Conservation (phyloP, 1,140 invertebrate species). For the Nomia melanderi region DNA sequence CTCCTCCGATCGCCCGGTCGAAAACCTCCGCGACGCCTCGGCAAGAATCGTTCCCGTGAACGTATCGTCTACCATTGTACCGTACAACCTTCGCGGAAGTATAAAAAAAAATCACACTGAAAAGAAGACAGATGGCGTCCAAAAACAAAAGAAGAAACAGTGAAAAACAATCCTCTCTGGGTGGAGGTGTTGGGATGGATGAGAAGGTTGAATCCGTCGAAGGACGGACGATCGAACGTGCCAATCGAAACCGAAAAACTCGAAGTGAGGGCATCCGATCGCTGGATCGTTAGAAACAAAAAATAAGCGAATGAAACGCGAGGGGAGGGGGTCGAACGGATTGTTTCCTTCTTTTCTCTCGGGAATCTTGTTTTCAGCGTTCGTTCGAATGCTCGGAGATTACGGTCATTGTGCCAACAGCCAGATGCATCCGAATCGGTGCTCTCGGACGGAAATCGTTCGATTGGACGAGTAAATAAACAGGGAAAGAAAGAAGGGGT, state of each 20-base stretch:
- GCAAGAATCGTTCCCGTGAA: neutral
- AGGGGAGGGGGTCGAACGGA: neutral
- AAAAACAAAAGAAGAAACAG: neutral
- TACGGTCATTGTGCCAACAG: constrained; percentile 29
- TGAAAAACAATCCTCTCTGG: neutral
- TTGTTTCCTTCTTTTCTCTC: neutral
- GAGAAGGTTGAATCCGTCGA: neutral
- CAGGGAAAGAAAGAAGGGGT: no score
- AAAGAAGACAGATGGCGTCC: neutral
- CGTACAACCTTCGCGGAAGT: neutral
- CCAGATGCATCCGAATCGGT: constrained; percentile 4
- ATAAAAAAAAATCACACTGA: neutral
- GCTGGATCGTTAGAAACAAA: no score
- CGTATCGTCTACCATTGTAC: constrained; percentile 28
- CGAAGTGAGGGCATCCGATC: no score
- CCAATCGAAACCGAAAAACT: neutral
- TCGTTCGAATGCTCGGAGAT: constrained; percentile 19
- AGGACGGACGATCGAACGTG: neutral
- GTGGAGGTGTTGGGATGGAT: neutral
- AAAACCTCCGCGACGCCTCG: neutral
- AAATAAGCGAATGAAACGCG: no score
- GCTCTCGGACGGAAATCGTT: neutral
- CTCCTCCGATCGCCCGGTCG: neutral
- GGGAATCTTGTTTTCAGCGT: no score
- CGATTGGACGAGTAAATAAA: no score